Base-by-base conservation (phyloP, 2,888 invertebrate genomes). In the Trissolcus japonicus region DNA sequence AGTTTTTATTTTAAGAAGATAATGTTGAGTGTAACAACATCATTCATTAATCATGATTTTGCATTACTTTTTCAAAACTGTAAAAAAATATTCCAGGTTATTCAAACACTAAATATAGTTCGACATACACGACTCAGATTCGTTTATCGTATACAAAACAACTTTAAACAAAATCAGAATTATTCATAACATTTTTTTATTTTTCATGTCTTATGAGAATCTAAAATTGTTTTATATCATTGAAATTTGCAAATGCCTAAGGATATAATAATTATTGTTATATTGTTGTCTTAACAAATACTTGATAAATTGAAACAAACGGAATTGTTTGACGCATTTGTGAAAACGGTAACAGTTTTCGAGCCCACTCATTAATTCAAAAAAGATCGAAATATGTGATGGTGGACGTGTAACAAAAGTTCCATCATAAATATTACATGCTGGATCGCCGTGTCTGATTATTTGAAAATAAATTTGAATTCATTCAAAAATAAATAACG, bases 391-490 rank as follows among this genome's bases (percentile, higher is more conserved):
- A 75, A 68, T 69, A 61, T 69, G 63, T 59, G 65, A 60, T 60
- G 63, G 54, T 48, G 25, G 17, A 29, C 29, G 29, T 50, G 74
- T 62, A 74, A 68, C 60, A 69, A 73, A 75, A 68, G 68, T 68
- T 68, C 29, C 29, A 68, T 62, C 74, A 76, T 61, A 66, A 76
- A 76, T 66, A 61, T 66, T 76, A 66, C 61, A 69, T 76, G 60
- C 60, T 65, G 55, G 65, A 61, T 53, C 7, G 17, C 65, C 63
- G 69, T 68, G 59, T 75, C 63, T 69, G 75, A 68, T 35, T 65
- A 69, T 69, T 75, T 69, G 69, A 55, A 68, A 75, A 68, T 69
- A 69, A 69, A 75, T 75, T 75, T 69, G 60, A 69, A 69, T 76
- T 61, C 48, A 61, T 69, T 69, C 71, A 55, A 57, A 76, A 76